Base-by-base conservation (phyloP, 1,140 invertebrate species). In the Diabrotica undecimpunctata region DNA sequence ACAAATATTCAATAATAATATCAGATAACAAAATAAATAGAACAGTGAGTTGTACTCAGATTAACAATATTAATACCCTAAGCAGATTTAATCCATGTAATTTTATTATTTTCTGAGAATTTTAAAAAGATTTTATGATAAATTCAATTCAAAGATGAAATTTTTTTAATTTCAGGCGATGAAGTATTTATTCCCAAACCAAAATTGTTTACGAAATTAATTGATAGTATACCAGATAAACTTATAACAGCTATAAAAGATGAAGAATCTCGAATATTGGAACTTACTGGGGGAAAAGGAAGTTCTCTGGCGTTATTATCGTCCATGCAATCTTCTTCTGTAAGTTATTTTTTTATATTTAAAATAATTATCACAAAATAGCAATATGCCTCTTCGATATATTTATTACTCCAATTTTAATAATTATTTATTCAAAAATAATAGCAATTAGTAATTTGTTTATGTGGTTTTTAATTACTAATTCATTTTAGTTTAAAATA, bases 201-300 rank as follows among this genome's bases (percentile, higher is more conserved):
- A 13, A 51, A 69, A 35, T 41, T 72, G 11, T 59, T n/a, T 36
- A 63, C 66, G 54, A 67, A 62, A 35, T 68, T 61, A 59, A 54
- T 65, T 1, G 41, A 67, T 5, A 36, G 37, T 7, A 54, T 72
- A 46, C 73, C 73, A 14, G 50, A 60, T 12, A 58, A 58, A 54
- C 62, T 68, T 14, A 66, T 75, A 6, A 65, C 67, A 9, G 60
- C 60, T 37, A 65, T 75, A 35, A 61, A 65, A 36, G 57, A 54
- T 55, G 61, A 72, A 12, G 37, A 60, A 51, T 66, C 73, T 11
- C 66, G 64, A 66, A 70, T 75, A 10, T 37, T 73, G 12, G 65
- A 69, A 25, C 38, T 75, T 9, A 87, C 88, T 0, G 90, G 90
- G 1, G 89, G 88, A 0, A 92, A 91, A 78, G 89, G 87, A 37